phyloP scores from a whole-genome alignment of 37 sponge, comb jelly and placozoan species.

The Theonella swinhoei region DNA sequence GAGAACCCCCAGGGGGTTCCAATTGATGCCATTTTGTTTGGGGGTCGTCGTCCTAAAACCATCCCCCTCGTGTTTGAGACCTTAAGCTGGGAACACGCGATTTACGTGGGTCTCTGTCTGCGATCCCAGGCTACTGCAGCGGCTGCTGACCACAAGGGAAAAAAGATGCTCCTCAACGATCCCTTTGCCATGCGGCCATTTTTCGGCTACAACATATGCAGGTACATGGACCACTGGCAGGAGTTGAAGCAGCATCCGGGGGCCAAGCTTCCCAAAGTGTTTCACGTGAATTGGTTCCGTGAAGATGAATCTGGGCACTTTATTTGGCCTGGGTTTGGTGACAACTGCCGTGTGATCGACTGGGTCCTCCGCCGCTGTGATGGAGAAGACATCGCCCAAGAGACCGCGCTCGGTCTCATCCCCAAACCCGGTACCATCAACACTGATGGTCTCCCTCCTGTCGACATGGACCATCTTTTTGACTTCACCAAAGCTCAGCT shows the following conservation, averaged over 20 bases:
- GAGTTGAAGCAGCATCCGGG: slow-evolving; percentile 48
- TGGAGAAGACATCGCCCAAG: slow-evolving; percentile 64
- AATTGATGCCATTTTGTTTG: slow-evolving; percentile 94
- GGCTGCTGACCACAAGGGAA: slow-evolving; percentile 71
- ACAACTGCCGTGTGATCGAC: slow-evolving; percentile 89
- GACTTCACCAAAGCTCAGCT: slow-evolving; percentile 59
- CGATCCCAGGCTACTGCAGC: slow-evolving; percentile 89
- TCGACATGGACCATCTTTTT: slow-evolving; percentile 66
- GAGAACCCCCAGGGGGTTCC: slow-evolving; percentile 92
- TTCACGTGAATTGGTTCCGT: slow-evolving; percentile 96
- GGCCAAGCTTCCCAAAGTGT: slow-evolving; percentile 84
- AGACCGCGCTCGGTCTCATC: slow-evolving; percentile 74
- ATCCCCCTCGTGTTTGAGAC: slow-evolving; percentile 92
- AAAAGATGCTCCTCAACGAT: slow-evolving; percentile 76
- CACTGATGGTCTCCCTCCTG: slow-evolving; percentile 43
- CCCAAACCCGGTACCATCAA: slow-evolving; percentile 74
- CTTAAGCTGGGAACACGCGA: slow-evolving; percentile 84
- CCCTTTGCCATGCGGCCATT: slow-evolving; percentile 98
- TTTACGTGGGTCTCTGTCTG: slow-evolving; percentile 86
- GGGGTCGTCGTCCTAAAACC: slow-evolving; percentile 82
- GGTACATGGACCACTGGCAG: slow-evolving; percentile 92
- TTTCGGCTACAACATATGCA: slow-evolving; percentile 91
- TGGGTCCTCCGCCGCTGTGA: slow-evolving; percentile 90
- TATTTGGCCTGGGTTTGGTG: slow-evolving; percentile 98
- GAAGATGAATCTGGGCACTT: slow-evolving; percentile 72